Conservation (phyloP, 92 coral and sea anemone species). For the Siderastrea radians region DNA sequence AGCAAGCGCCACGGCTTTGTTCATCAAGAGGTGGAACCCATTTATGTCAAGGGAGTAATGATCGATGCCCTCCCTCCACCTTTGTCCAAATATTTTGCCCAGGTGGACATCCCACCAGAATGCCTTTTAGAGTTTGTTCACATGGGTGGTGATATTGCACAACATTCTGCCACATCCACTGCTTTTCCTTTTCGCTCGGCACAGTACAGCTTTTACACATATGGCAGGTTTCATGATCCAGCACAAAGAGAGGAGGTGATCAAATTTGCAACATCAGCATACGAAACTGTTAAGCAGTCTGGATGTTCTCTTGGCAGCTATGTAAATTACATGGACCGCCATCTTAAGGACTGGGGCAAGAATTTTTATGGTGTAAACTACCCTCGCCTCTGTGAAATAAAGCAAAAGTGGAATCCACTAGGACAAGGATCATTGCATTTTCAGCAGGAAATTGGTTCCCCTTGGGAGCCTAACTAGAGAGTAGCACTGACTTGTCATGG, state of each 20-base stretch:
- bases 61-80: slow-evolving; percentile 65
- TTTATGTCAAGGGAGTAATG: slow-evolving; percentile 88
- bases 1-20: slow-evolving; percentile 92
- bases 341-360: slow-evolving; percentile 79
- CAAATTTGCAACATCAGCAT: slow-evolving; percentile 82
- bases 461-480: slow-evolving; percentile 75
- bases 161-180: slow-evolving; percentile 72
- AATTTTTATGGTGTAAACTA: slow-evolving; percentile 84
- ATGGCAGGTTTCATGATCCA: slow-evolving; percentile 76
- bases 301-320: slow-evolving; percentile 86
- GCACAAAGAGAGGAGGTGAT: slow-evolving; percentile 62
- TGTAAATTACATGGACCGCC: slow-evolving; percentile 86
- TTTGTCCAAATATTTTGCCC: slow-evolving; percentile 77
- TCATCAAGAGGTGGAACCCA: slow-evolving; percentile 88
- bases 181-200: slow-evolving; percentile 70
- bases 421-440: slow-evolving; percentile 86
- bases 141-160: slow-evolving; percentile 87
- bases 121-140: slow-evolving; percentile 89
- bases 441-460: slow-evolving; percentile 90
- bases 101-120: slow-evolving; percentile 71
- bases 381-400: slow-evolving; percentile 76
- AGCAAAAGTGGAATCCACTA: slow-evolving; percentile 84
- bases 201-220: slow-evolving; percentile 79
- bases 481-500: background rate
- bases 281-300: slow-evolving; percentile 69